Base-by-base conservation (phyloP, 2,888 invertebrate species). In the Nezara viridula region DNA sequence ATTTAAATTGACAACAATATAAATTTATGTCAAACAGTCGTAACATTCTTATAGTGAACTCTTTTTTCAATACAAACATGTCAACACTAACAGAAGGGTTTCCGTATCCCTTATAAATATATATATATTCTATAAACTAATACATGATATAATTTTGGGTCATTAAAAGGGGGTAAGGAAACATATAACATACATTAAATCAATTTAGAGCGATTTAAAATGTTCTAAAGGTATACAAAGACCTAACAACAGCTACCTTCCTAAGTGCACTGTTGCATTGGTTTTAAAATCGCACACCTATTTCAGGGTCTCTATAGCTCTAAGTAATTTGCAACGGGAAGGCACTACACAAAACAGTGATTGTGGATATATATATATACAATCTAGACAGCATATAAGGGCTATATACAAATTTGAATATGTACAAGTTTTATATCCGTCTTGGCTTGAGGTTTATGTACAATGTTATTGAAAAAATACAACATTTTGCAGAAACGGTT, bases 181-280 rank as follows among this genome's bases (percentile, higher is more conserved):
- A 40, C 44, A 81, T n/a, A 81, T 81, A 81, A 81, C 81, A 73
- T 73, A 73, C 27, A n/a, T 19, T 47, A 81, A 81, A 81, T 81
- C 5, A 73, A 37, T 73, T 73, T 40, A n/a, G 44, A 81, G 44
- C 81, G n/a, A 47, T 24, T 40, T 12, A n/a, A 81, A 44, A n/a
- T 14, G 6, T 47, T n/a, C 81, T 81, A 81, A 81, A 81, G 81
- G 44, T 73, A 47, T 81, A 47, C 12, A 81, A 40, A 81, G 44
- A 14, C n/a, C 81, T 81, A 81, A 44, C 37, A 73, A 81, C 2
- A 81, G n/a, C 44, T 81, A 40, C 21, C 3, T 27, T 9, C 16
- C 24, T 40, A n/a, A 44, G 81, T 81, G 81, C 81, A 81, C 44
- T 44, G 44, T 47, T 44, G 81, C 66, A 81, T 81, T 12, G 44